Evolutionary conservation across 2,888 invertebrate genomes (phyloP).

Genomic region (Melanostoma scalare): DNA sequence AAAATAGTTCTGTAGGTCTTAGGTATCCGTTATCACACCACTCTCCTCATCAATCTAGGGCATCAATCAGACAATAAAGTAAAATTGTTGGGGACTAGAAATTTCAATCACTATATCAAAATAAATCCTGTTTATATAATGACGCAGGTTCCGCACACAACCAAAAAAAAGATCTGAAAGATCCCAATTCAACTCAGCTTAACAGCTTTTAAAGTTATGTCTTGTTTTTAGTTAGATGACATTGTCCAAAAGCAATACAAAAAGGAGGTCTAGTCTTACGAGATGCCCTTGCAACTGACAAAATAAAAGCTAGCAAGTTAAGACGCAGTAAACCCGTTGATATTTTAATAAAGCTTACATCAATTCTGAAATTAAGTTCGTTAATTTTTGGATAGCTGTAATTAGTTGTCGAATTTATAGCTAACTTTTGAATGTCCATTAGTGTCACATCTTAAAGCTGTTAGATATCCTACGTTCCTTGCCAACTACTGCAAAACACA

Average conservation of each 20-base stretch:
- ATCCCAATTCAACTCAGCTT: too few relatives aligned
- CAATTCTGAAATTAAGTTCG: constrained; percentile 1
- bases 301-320: constrained; percentile 6
- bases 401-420: constrained; percentile 18
- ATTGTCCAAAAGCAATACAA: background rate
- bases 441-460: constrained; percentile 3
- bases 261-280: constrained; percentile 14
- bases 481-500: background rate
- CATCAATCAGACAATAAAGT: too few relatives aligned
- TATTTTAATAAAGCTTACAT: constrained; percentile 9
- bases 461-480: constrained; percentile 3
- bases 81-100: too few relatives aligned
- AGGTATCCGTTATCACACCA: too few relatives aligned
- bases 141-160: too few relatives aligned
- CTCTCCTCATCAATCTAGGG: too few relatives aligned
- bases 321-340: background rate
- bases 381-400: background rate
- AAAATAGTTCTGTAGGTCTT: too few relatives aligned
- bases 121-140: too few relatives aligned
- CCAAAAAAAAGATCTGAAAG: too few relatives aligned
- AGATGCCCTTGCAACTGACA: background rate
- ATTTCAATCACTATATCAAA: too few relatives aligned
- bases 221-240: background rate
- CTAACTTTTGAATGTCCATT: constrained; percentile 22
- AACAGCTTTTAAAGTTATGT: too few relatives aligned